phyloP scores from a whole-genome alignment of 2,888 invertebrate genomes.

The Calameuta filiformis region DNA sequence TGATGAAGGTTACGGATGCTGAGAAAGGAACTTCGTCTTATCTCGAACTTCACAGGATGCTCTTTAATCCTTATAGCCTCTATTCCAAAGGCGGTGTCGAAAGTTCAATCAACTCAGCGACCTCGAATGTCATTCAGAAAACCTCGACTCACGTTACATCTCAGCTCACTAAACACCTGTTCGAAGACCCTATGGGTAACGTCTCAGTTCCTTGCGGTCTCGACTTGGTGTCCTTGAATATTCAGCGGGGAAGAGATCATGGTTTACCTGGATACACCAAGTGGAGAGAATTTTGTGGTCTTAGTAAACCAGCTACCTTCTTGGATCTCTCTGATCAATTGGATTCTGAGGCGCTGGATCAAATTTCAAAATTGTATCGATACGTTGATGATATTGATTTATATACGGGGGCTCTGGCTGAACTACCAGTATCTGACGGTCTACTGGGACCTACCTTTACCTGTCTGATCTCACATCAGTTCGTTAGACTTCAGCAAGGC shows the following conservation, averaged over 20 bases:
- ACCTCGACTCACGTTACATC: slow-evolving; percentile 63
- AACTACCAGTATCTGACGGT: slow-evolving; percentile 76
- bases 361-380: slow-evolving; percentile 76
- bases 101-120: slow-evolving; percentile 74
- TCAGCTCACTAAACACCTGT: slow-evolving; percentile 77
- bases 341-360: slow-evolving; percentile 73
- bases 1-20: slow-evolving; percentile 77
- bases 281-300: slow-evolving; percentile 82
- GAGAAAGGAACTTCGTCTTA: slow-evolving; percentile 69
- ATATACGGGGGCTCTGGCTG: slow-evolving; percentile 89
- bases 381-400: slow-evolving; percentile 88
- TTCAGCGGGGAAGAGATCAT: slow-evolving; percentile 90
- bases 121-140: slow-evolving; percentile 55
- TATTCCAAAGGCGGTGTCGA: slow-evolving; percentile 74
- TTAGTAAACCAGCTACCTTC: slow-evolving; percentile 73
- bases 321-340: slow-evolving; percentile 74
- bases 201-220: slow-evolving; percentile 73
- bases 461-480: slow-evolving; percentile 88
- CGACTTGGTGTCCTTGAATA: slow-evolving; percentile 88
- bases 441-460: slow-evolving; percentile 87
- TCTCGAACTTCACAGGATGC: slow-evolving; percentile 80
- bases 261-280: slow-evolving; percentile 82
- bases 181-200: slow-evolving; percentile 69
- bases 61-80: slow-evolving; percentile 82
- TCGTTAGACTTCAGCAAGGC: slow-evolving; percentile 80